Percentiles rank a stretch among this genome's conserved stretches.
Evolutionary conservation across 2,888 invertebrate species (phyloP).

Genomic region (Trichogramma evanescens): DNA sequence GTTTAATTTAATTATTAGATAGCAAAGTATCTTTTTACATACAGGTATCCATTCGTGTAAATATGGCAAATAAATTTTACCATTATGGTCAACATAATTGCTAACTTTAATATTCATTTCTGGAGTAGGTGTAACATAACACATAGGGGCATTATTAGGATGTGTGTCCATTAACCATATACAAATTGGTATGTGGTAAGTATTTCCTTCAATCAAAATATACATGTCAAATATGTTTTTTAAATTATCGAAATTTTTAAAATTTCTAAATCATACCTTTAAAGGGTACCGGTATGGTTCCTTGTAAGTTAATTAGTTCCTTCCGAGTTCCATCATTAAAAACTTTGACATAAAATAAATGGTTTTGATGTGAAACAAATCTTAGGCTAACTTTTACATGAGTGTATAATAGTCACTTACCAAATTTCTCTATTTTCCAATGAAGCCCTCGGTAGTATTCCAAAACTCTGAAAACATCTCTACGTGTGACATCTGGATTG

Average conservation of each 20-base stretch:
- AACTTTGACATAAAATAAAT: slow-evolving; percentile 50
- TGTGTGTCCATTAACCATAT: slow-evolving; percentile 97
- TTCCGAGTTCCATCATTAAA: slow-evolving; percentile 82
- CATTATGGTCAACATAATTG: slow-evolving; percentile 88
- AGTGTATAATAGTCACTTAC: slow-evolving; percentile 48
- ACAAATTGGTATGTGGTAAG: slow-evolving; percentile 93
- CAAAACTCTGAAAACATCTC: slow-evolving; percentile 62
- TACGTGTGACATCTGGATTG: slow-evolving; percentile 59
- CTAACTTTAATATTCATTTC: slow-evolving; percentile 95
- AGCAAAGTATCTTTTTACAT: slow-evolving; percentile 19
- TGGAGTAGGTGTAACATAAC: slow-evolving; percentile 87
- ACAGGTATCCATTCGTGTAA: slow-evolving; percentile 87
- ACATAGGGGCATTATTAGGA: slow-evolving; percentile 92
- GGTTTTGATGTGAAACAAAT: neutral
- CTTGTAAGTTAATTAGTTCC: slow-evolving; percentile 76
- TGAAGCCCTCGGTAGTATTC: slow-evolving; percentile 60
- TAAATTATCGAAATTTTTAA: neutral
- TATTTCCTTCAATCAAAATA: slow-evolving; percentile 51
- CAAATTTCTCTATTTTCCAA: slow-evolving; percentile 62
- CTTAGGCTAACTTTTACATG: slow-evolving; percentile 8
- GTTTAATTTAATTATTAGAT: slow-evolving; percentile 3
- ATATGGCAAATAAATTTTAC: slow-evolving; percentile 93
- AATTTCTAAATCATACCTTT: slow-evolving; percentile 14
- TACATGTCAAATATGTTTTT: slow-evolving; percentile 3
- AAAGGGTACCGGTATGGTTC: slow-evolving; percentile 70